Evolutionary conservation across 1,140 invertebrate species (phyloP).

Genomic region (Pachyrhynchus sulphureomaculatus): DNA sequence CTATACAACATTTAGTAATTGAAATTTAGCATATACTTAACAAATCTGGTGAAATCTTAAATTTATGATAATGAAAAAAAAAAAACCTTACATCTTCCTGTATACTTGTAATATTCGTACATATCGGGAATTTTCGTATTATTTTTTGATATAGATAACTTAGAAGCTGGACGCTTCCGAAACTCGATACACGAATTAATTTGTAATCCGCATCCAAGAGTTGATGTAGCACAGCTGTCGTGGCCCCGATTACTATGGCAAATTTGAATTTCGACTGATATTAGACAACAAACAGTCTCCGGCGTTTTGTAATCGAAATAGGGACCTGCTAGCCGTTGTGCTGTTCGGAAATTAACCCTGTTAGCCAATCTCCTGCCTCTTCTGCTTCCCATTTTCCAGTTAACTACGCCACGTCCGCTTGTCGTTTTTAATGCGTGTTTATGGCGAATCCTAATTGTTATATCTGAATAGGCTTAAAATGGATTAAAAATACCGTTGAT

Average conservation of each 20-base stretch:
- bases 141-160: no score
- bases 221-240: slow-evolving; percentile 27
- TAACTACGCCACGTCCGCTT: slow-evolving; percentile 19
- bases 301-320: slow-evolving; percentile 22
- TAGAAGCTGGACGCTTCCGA: slow-evolving; percentile 3
- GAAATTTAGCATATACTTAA: no score
- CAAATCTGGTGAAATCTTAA: no score
- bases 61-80: no score
- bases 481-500: no score
- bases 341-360: slow-evolving; percentile 27
- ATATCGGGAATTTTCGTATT: no score
- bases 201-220: slow-evolving; percentile 21
- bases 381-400: slow-evolving; percentile 26
- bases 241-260: slow-evolving; percentile 19
- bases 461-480: no score
- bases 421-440: not conserved
- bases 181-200: slow-evolving; percentile 17
- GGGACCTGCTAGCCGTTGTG: slow-evolving; percentile 14
- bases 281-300: slow-evolving; percentile 30
- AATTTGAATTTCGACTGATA: slow-evolving; percentile 26
- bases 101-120: no score
- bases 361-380: slow-evolving; percentile 17
- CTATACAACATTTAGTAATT: no score
- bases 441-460: not conserved
- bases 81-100: no score